phyloP scores from a whole-genome alignment of 2,113 vertebrate genomes.

The Paracanthobrama guichenoti region DNA sequence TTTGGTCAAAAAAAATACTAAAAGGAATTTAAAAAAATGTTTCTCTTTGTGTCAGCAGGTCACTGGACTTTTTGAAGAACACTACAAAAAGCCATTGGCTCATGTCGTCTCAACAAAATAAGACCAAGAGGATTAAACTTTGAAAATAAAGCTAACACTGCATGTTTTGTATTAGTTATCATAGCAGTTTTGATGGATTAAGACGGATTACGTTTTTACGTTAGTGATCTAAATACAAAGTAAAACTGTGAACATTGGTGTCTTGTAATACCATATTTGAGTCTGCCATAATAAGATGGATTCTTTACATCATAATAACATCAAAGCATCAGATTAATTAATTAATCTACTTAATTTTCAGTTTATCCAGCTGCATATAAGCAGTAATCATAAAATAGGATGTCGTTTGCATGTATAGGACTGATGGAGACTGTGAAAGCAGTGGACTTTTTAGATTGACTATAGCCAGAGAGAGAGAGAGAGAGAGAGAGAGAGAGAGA shows the following conservation, averaged over 20 bases:
- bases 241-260: background rate
- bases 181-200: constrained; percentile 12
- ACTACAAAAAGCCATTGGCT: background rate
- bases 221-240: background rate
- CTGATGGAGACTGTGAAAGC: background rate
- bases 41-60: background rate
- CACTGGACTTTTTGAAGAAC: background rate
- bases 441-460: background rate
- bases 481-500: constrained; percentile 48
- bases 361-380: constrained; percentile 12
- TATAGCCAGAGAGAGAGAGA: constrained; percentile 55
- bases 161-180: constrained; percentile 15
- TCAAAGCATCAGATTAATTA: constrained; percentile 6
- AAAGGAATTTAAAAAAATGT: too few relatives aligned
- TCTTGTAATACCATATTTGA: constrained; percentile 12
- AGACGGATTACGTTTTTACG: background rate
- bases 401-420: background rate
- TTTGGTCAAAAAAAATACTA: background rate
- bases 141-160: constrained; percentile 14
- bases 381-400: background rate
- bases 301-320: background rate
- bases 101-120: background rate
- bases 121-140: constrained; percentile 4
- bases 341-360: constrained; percentile 27
- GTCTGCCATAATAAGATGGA: background rate